phyloP scores from a whole-genome alignment of 2,797 vertebrate genomes.

The Erpetoichthys calabaricus region DNA sequence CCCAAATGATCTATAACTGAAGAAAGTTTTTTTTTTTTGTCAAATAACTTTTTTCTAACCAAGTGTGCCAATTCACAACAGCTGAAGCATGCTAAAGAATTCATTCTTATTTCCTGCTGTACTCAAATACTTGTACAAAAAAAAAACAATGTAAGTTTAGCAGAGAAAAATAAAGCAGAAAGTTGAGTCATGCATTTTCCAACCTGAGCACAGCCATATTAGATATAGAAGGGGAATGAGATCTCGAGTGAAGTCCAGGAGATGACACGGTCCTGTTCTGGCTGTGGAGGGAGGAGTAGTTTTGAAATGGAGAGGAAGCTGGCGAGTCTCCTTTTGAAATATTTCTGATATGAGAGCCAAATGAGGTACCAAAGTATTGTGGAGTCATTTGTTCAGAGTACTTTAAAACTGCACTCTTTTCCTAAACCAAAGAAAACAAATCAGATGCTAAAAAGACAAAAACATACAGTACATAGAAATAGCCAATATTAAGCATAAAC shows the following conservation, averaged over 20 bases:
- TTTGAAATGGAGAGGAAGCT: slow-evolving; percentile 71
- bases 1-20: too few relatives aligned
- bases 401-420: slow-evolving; percentile 70
- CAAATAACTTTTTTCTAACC: too few relatives aligned
- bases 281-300: slow-evolving; percentile 68
- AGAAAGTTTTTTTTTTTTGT: too few relatives aligned
- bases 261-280: slow-evolving; percentile 61
- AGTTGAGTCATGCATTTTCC: slow-evolving; percentile 6
- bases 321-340: slow-evolving; percentile 77
- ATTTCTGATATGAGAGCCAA: slow-evolving; percentile 71
- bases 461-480: not conserved
- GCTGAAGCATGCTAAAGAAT: too few relatives aligned
- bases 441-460: not conserved
- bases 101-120: too few relatives aligned
- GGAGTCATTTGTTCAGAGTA: slow-evolving; percentile 59
- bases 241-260: slow-evolving; percentile 68
- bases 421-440: slow-evolving; percentile 39
- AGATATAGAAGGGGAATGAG: slow-evolving; percentile 76
- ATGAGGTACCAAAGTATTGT: slow-evolving; percentile 54
- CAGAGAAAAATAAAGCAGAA: too few relatives aligned
- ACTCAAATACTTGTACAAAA: too few relatives aligned
- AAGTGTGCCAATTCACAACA: too few relatives aligned
- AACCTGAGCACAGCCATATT: slow-evolving; percentile 95
- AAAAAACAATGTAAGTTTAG: too few relatives aligned
- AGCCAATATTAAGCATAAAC: too few relatives aligned